Base-by-base conservation (phyloP, 92 coral and sea anemone species). In the Parazoanthus swiftii region DNA sequence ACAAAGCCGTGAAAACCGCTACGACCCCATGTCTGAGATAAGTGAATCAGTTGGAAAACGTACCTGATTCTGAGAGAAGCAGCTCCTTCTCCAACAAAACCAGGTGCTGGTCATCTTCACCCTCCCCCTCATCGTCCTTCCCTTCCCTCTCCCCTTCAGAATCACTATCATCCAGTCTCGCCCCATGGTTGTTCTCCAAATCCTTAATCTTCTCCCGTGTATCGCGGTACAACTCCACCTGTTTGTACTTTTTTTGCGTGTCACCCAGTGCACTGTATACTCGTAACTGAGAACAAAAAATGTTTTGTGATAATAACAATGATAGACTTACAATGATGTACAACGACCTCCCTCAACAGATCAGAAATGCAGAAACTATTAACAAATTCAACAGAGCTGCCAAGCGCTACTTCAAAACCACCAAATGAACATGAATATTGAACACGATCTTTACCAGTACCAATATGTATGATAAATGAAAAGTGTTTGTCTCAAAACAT, bases 51-150 rank as follows among this genome's bases (percentile, higher is more conserved):
- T 74, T 23, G 43, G 13, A 6, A 39, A 36, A 76, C 74, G 68
- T 81, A 96, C 98, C 99, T 71, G 94, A 90, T 59, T 96, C 99
- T 29, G 99, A 91, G 2, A 89, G 87, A 6, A 82, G 90, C 89
- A 96, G 78, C 76, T 96, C 98, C 81, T 91, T 89, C 68, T 90
- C 91, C 36, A 95, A 87, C 85, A 96, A 56, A 26, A 48, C 90
- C n/a, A 92, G 93, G 26, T 76, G 81, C 15, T 81, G 90, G 25
- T 93, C 98, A 35, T 80, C 89, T 44, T 90, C 89, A 15, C 37
- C 88, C 67, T 75, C 90, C 18, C 88, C 86, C 16, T 25, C 72
- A 67, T 15, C 36, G n/a, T 77, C 63, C 63, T n/a, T 48, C 18
- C 85, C 89, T 0, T 54, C 72, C n/a, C 56, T 85, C 13, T 89